Base-by-base conservation (phyloP, 1,140 invertebrate species). In the Drosophila arizonae region DNA sequence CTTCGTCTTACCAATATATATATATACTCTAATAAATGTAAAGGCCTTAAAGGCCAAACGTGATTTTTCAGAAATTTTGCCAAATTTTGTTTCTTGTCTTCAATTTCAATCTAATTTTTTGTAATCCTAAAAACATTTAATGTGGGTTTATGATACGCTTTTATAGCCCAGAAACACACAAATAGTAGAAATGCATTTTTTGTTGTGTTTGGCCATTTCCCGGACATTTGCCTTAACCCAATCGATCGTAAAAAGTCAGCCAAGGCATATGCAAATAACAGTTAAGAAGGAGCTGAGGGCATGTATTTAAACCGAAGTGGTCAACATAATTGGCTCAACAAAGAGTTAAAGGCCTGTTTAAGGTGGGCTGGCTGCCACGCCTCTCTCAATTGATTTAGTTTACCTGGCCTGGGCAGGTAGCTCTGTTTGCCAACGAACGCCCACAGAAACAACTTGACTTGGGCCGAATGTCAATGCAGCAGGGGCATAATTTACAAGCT, bases 391-490 rank as follows among this genome's bases (percentile, higher is more conserved):
- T 24, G 26, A 9, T 8, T 36, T 28, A 62, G 77, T 26, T 51
- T 79, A 74, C 63, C 64, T 63, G 56, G 24, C 13, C 10, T 41
- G 26, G 36, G 1, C 61, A 52, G 64, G 43, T 51, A 69, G 43
- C 39, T 62, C 6, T 15, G 10, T 10, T 15, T 17, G 66, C 48
- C 57, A 50, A 13, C 55, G 52, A 86, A 87, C 84, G 84, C 84
- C 84, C 84, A 87, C 84, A 88, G 85, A 88, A 87, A 87, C 84
- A 87, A 87, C 84, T 87, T 87, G 84, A 87, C 84, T 87, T 77
- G 79, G 58, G 24, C 61, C 45, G 67, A 75, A 72, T 73, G 72
- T 76, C 76, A 79, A 64, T 57, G 56, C 39, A 62, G 63, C 50
- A 68, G 69, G 76, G 69, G 76, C 82, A 87, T 89, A 87, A 87